Evolutionary conservation across 2,888 invertebrate genomes (phyloP), one percentile per base, ranked within the genome.

Genomic region (Andrena dorsata): DNA sequence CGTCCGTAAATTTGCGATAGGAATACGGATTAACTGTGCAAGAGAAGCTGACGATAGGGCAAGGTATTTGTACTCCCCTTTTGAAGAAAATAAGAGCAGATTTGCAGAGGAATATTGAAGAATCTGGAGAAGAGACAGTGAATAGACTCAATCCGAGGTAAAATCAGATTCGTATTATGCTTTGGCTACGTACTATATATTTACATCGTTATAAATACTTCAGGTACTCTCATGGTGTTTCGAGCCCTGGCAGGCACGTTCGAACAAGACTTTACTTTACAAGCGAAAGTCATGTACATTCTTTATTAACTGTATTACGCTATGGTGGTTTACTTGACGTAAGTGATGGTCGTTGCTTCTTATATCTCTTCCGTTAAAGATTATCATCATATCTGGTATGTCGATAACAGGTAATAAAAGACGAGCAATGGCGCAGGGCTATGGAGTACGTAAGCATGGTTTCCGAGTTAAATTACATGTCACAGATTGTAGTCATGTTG

Each of bases 251-350:
- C 63, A 95, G 99, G 60, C 99, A 99, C 95, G 99, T 99, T 32
- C 96, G 99, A 85, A 99, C 99, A 7, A 96, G 99, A n/a, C 95
- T 99, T 58, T 99, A 99, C 95, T 99, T 99, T 94, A 99, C 99
- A 2, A 99, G 99, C 94, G 99, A 99, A 95, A 98, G 98, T 93
- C 99, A 99, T 94, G 98, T 99, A 83, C 99, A 99, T 94, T 99
- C 99, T 10, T 95, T 99, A 83, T 96, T 99, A 85, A 99, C 99
- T 2, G 98, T 99, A 79, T 95, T 99, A 69, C 95, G 99, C 85
- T 98, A 97, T 93, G 99, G 99, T 13, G 98, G 98, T 28, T 94
- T 99, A 73, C 95, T 98, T 10, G 97, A 98, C 94, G 98, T 98
- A 93, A 95, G 95, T 94, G 64, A 68, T 8, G 47, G 16, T 41